Conservation (phyloP, 2,888 invertebrate species). For the Acleris cristana region DNA sequence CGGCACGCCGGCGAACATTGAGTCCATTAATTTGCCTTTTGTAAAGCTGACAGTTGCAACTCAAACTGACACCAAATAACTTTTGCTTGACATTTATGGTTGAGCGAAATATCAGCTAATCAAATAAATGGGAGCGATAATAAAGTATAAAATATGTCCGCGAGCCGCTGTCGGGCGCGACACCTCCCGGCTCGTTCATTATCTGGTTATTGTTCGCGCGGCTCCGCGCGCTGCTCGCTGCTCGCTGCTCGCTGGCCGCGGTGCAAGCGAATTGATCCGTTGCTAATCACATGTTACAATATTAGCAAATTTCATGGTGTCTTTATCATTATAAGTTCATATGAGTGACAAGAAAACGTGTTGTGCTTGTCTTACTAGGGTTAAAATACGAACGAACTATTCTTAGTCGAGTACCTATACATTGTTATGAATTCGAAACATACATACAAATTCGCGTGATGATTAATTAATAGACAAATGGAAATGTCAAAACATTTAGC, state of each 20-base stretch:
- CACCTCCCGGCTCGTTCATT: conserved; percentile 23
- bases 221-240: no score
- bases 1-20: conserved; percentile 54
- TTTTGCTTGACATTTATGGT: conserved; percentile 42
- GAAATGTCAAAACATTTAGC: conserved; percentile 5
- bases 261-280: no score
- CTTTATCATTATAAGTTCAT: no score
- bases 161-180: background rate
- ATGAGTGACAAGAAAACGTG: no score
- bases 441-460: background rate
- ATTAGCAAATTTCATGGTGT: no score
- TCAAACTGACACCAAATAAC: conserved; percentile 48
- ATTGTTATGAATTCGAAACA: no score
- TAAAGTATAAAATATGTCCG: conserved; percentile 21
- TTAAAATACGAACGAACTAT: no score
- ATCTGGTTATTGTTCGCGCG: conserved; percentile 27
- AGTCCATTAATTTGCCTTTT: conserved; percentile 49
- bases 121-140: conserved; percentile 33
- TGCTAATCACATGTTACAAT: no score
- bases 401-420: no score
- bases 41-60: conserved; percentile 55
- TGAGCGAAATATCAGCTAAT: conserved; percentile 34
- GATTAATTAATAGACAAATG: conserved; percentile 3
- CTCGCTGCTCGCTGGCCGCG: no score
- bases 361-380: no score